phyloP scores from a whole-genome alignment of 2,113 vertebrate species.

The Semnornis frantzii region DNA sequence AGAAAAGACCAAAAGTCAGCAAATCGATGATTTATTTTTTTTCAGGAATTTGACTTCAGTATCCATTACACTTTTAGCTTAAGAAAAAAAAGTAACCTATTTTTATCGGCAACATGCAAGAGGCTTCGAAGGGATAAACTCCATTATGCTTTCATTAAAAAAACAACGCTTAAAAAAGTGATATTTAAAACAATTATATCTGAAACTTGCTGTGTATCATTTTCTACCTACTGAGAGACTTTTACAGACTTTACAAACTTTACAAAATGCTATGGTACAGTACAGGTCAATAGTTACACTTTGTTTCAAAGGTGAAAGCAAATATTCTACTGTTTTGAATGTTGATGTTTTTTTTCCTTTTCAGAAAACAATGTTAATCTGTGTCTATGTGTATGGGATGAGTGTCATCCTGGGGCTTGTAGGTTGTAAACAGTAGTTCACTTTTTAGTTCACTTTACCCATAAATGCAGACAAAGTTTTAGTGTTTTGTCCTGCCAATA shows the following conservation, averaged over 20 bases:
- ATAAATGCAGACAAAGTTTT: not conserved
- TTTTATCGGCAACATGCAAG: not conserved
- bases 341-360: not conserved
- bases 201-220: not conserved
- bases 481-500: not conserved
- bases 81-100: not conserved
- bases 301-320: not conserved
- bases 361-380: not conserved
- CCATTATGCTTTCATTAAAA: not conserved
- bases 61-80: not conserved
- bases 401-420: not conserved
- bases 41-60: not conserved
- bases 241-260: not conserved
- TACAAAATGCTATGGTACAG: fast-evolving
- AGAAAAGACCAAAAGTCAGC: not conserved
- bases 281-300: not conserved
- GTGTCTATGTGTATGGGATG: fast-evolving
- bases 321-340: not conserved
- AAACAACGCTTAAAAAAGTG: not conserved
- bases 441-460: not conserved
- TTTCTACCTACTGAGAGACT: not conserved
- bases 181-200: not conserved
- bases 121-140: not conserved
- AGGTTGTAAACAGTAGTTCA: not conserved
- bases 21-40: not conserved